Evolutionary conservation across 2,888 invertebrate genomes (phyloP), one percentile per base, ranked within the genome.

Genomic region (Eristalis pertinax): DNA sequence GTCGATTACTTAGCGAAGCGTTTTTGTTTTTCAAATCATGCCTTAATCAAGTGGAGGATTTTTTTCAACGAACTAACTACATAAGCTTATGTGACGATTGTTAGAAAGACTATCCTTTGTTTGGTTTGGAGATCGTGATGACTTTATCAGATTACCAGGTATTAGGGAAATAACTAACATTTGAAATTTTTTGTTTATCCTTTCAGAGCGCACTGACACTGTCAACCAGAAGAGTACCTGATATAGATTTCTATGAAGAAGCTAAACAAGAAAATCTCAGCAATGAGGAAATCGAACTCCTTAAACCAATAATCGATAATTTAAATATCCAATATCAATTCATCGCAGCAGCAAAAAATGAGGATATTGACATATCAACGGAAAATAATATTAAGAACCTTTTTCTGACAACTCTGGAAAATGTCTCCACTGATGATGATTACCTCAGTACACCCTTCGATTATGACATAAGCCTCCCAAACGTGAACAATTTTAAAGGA

Each of bases 181-280:
- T 11, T 38, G 35, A 38, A 11, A 35, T 10, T 58, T 50, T 50
- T 69, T 4, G 4, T 68, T 67, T 26, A 29, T 43, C 8, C 19
- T 78, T 80, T 50, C 38, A 84, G 84, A 0, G 19, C 15, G 35
- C 22, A 3, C 13, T n/a, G 7, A 10, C 70, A 10, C 19, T 64
- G 13, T 5, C 60, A 1, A 10, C 8, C 0, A 10, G 24, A 38
- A 62, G 1, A 1, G 4, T 70, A 0, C 10, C 22, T 0, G 24
- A 26, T 0, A 41, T 68, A 0, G n/a, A 76, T 11, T 75, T 81
- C 26, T 41, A 67, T n/a, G 50, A 77, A 35, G 50, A 77, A 38
- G 82, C 82, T 0, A 38, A 24, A 2, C 10, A 4, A 3, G 76
- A 85, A 73, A 58, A 74, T 13, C 65, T 85, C n/a, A 77, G 77